phyloP scores from a whole-genome alignment of 92 coral and sea anemone genomes.

The Meandrina meandrites region DNA sequence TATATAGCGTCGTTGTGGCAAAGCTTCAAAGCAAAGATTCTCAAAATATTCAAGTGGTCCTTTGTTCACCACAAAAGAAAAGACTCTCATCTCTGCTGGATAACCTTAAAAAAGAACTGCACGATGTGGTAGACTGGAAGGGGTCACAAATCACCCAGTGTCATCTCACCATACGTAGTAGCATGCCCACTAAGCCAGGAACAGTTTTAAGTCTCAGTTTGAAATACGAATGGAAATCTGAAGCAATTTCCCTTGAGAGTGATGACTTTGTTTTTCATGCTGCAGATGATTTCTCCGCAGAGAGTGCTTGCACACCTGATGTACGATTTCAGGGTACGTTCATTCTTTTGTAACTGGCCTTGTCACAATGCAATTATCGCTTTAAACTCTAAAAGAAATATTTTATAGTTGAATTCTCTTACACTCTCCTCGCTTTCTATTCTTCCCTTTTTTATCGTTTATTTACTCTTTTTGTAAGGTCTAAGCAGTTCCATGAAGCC shows the following conservation, averaged over 20 bases:
- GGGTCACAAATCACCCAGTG: neutral
- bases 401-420: too few relatives aligned
- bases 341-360: neutral
- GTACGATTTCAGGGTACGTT: neutral
- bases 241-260: neutral
- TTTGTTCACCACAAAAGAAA: neutral
- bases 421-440: too few relatives aligned
- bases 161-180: neutral
- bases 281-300: neutral
- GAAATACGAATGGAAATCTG: conserved; percentile 15
- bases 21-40: neutral
- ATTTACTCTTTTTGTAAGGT: neutral
- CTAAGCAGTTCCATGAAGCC: neutral
- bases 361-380: neutral
- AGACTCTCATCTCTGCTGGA: neutral
- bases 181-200: neutral
- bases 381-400: too few relatives aligned
- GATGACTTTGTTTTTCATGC: neutral
- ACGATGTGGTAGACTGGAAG: neutral
- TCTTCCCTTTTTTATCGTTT: neutral
- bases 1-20: neutral
- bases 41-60: neutral
- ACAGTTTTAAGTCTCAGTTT: neutral
- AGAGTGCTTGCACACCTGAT: neutral
- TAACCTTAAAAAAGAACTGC: neutral